Conservation (phyloP, 2,113 vertebrate genomes). For the Anolis sagrei region DNA sequence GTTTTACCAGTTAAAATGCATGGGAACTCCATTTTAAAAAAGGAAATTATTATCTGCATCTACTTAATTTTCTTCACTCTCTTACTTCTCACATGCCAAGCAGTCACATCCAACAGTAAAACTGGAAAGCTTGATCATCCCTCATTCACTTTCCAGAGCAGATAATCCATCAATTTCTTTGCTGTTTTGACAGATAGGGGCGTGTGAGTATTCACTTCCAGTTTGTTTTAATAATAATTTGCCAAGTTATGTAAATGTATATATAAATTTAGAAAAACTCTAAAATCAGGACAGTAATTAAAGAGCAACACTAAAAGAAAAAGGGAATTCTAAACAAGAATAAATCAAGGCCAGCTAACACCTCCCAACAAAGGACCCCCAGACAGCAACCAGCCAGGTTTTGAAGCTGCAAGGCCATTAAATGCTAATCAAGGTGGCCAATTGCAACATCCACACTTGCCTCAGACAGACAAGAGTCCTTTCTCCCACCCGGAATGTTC, state of each 20-base stretch:
- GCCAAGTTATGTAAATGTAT: neutral
- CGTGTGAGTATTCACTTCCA: too few relatives aligned
- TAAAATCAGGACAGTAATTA: too few relatives aligned
- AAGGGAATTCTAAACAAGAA: too few relatives aligned
- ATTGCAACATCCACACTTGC: too few relatives aligned
- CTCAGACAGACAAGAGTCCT: too few relatives aligned
- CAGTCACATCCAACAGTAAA: neutral
- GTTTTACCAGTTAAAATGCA: neutral
- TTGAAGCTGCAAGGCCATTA: too few relatives aligned
- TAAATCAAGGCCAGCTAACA: too few relatives aligned
- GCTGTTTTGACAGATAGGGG: neutral
- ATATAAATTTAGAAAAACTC: neutral
- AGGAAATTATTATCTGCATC: neutral
- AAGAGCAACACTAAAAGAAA: too few relatives aligned
- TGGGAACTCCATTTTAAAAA: neutral
- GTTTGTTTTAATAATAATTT: neutral
- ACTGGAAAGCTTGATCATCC: neutral
- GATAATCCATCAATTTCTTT: neutral
- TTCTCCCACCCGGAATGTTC: too few relatives aligned
- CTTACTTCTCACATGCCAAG: neutral
- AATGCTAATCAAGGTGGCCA: too few relatives aligned
- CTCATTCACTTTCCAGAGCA: neutral
- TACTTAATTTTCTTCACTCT: neutral
- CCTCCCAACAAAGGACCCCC: too few relatives aligned
- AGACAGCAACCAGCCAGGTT: too few relatives aligned